Evolutionary conservation across 2,113 vertebrate genomes (phyloP).

Genomic region (Sinocyclocheilus anshuiensis): DNA sequence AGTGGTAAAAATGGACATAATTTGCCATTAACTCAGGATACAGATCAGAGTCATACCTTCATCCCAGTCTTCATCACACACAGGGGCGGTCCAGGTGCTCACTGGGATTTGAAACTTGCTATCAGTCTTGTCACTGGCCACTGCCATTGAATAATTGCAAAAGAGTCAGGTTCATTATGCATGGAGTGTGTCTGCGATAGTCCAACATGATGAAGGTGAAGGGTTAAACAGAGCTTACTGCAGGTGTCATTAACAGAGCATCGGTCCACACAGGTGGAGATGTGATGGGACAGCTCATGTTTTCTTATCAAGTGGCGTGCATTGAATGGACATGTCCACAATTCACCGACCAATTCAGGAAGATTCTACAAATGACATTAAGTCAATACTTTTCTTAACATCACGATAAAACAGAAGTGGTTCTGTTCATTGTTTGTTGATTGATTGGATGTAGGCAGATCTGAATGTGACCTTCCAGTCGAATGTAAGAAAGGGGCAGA

Average conservation of each 20-base stretch:
- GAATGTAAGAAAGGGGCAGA: no score
- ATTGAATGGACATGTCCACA: conserved; percentile 82
- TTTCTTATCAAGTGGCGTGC: conserved; percentile 78
- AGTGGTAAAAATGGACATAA: no score
- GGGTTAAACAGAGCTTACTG: conserved; percentile 52
- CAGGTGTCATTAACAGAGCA: conserved; percentile 47
- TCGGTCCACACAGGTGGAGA: conserved; percentile 68
- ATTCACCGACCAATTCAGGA: conserved; percentile 69
- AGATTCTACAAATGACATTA: conserved; percentile 72
- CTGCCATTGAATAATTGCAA: conserved; percentile 25
- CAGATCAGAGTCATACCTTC: conserved; percentile 28
- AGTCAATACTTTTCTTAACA: no score
- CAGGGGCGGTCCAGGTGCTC: conserved; percentile 47
- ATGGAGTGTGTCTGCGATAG: not conserved
- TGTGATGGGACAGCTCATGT: conserved; percentile 71
- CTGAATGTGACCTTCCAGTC: no score
- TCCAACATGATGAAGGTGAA: not conserved
- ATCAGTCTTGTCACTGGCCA: conserved; percentile 23
- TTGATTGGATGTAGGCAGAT: no score
- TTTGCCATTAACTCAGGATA: not conserved
- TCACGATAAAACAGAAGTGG: no score
- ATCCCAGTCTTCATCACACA: conserved; percentile 57
- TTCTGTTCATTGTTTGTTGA: no score
- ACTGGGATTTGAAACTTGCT: conserved; percentile 53
- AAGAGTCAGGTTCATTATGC: not conserved